Conservation (phyloP, 92 coral and sea anemone genomes). For the Epizoanthus stellaris region DNA sequence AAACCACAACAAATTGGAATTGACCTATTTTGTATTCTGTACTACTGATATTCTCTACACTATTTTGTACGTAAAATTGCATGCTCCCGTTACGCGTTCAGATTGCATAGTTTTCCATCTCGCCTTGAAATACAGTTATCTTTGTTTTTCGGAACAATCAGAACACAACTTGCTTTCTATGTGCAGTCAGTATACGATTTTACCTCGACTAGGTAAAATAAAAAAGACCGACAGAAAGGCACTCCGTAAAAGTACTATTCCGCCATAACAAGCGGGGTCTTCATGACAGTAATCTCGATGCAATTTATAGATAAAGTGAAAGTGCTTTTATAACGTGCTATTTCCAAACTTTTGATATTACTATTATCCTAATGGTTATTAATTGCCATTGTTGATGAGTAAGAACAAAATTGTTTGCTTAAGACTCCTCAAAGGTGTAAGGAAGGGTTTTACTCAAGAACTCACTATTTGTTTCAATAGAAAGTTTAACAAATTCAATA, state of each 20-base stretch:
- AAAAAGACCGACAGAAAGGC: too few species aligned
- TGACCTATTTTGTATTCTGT: background rate
- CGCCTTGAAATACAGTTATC: too few species aligned
- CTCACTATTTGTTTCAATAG: constrained; percentile 9
- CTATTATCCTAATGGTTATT: constrained; percentile 34
- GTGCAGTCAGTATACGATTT: too few species aligned
- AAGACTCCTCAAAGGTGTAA: constrained; percentile 27
- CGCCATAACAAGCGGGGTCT: too few species aligned
- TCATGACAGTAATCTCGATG: background rate
- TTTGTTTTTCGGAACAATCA: too few species aligned
- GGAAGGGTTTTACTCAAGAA: constrained; percentile 1
- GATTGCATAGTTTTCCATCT: too few species aligned
- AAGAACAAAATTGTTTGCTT: constrained; percentile 51
- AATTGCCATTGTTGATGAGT: constrained; percentile 44
- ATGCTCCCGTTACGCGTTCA: background rate
- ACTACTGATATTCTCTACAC: too few species aligned
- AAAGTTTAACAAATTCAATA: background rate
- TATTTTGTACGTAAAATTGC: background rate
- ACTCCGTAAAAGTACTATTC: too few species aligned
- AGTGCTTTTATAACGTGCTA: constrained; percentile 17
- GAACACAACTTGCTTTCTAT: too few species aligned
- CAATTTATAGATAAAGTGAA: constrained; percentile 6
- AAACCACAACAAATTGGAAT: background rate
- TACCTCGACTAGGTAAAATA: too few species aligned
- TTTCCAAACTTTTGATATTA: constrained; percentile 28